Base-by-base conservation (phyloP, 2,888 invertebrate species). In the Aspidiotus rigidus region DNA sequence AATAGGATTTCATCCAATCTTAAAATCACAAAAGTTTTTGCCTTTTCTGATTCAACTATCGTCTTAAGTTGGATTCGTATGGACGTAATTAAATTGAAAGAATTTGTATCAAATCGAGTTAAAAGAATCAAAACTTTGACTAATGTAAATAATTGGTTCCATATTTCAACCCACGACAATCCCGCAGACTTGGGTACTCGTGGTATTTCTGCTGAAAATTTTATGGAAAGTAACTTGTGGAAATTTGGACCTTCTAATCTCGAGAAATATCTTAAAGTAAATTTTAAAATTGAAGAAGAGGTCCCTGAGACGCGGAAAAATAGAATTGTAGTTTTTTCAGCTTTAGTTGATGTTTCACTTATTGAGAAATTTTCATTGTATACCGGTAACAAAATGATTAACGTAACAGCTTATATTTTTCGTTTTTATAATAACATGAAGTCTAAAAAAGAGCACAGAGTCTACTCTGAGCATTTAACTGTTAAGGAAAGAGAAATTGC, bases 121-220 rank as follows among this genome's bases (percentile, higher is more conserved):
- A 7, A 9, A 41, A 42, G 57, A 15, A 66, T 66, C 11, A 10
- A 9, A n/a, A 17, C 8, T 13, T 11, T 63, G n/a, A 40, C 16
- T 13, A 28, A 15, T 13, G 7, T 9, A 8, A 13, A 40, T 16
- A 17, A 7, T 7, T 66, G 66, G 66, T 28, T 9, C 1, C 15
- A 64, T 55, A 55, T 64, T 11, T n/a, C 17, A 7, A 42, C 64
- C 28, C n/a, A 7, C 9, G 6, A 13, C 13, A 55, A 64, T 39
- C 55, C 64, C 15, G 64, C 64, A 6, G 64, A 64, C 55, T 39
- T 64, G 8, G 64, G 10, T 9, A 66, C 59, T 13, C 56, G 66
- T 28, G 66, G 66, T 41, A 7, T 54, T 54, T 54, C 3, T 7
- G 56, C 53, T 53, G 2, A 53, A 7, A 42, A 62, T 15, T 44